These are phyloP conservation scores for Campaea margaritaria DNA, from an alignment of 2,888 invertebrate genomes.

Conservation along the genomic window DNA sequence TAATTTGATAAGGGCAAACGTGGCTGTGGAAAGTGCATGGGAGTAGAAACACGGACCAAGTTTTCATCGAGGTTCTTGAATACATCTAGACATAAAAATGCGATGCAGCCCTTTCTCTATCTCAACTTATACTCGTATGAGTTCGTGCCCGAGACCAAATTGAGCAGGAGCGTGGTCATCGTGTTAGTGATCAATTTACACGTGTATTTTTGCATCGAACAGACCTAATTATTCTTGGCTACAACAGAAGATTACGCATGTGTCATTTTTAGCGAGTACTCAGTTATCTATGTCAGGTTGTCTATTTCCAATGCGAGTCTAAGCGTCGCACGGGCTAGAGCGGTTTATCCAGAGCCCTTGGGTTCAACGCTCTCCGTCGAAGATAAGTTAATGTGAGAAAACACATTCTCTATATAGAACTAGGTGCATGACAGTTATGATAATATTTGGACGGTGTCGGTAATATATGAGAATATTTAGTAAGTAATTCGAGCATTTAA, in stretches of 20 bases:
- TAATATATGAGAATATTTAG: slow-evolving; percentile 45
- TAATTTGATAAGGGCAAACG: too few relatives aligned
- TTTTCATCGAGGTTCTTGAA: too few relatives aligned
- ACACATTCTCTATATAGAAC: slow-evolving; percentile 56
- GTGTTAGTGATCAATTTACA: slow-evolving; percentile 11
- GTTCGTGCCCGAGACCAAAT: background rate
- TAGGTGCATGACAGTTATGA: slow-evolving; percentile 59
- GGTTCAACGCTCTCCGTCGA: slow-evolving; percentile 61
- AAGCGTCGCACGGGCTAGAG: slow-evolving; percentile 47
- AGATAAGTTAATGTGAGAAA: slow-evolving; percentile 70
- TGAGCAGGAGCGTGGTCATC: background rate
- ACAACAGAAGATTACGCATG: slow-evolving; percentile 37
- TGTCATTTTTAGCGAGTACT: slow-evolving; percentile 36
- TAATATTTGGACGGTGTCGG: slow-evolving; percentile 56
- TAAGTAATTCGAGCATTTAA: slow-evolving; percentile 8
- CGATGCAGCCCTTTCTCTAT: too few relatives aligned
- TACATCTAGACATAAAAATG: too few relatives aligned
- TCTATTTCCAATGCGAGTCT: slow-evolving; percentile 41
- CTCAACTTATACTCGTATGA: too few relatives aligned
- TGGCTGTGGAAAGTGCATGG: too few relatives aligned
- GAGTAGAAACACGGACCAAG: too few relatives aligned
- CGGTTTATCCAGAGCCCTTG: slow-evolving; percentile 58
- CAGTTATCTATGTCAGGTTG: slow-evolving; percentile 42
- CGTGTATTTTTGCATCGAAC: slow-evolving; percentile 6
- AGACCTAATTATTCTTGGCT: slow-evolving; percentile 30